Conservation (phyloP, 2,113 vertebrate species). For the Halcyon senegalensis region DNA sequence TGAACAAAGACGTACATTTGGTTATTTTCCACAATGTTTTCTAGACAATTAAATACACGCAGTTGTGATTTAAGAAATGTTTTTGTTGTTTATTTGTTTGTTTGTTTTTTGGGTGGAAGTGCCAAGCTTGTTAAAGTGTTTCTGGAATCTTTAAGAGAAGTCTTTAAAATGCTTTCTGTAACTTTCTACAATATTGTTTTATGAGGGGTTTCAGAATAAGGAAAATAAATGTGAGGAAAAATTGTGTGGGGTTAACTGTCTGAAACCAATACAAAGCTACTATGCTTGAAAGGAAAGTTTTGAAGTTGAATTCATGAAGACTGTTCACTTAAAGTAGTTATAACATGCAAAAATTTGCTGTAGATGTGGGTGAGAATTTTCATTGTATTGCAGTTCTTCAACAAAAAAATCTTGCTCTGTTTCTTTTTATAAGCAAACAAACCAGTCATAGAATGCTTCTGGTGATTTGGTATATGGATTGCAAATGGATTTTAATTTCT, state of each 20-base stretch:
- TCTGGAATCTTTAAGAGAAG: background rate
- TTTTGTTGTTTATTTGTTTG: background rate
- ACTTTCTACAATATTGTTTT: background rate
- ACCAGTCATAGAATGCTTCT: background rate
- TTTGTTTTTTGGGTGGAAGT: background rate
- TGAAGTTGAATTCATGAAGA: background rate
- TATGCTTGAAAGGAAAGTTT: background rate
- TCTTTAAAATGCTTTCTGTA: background rate
- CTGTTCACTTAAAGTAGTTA: background rate
- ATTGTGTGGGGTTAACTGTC: background rate
- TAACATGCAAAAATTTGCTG: background rate
- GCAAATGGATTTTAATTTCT: background rate
- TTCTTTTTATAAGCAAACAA: background rate
- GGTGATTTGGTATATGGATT: background rate
- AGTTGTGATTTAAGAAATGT: background rate
- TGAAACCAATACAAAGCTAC: background rate
- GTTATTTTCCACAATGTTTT: background rate
- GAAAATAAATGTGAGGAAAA: background rate
- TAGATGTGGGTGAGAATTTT: background rate
- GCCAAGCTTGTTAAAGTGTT: background rate
- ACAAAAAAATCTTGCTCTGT: background rate
- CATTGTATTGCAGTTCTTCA: background rate
- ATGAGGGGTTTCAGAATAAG: background rate
- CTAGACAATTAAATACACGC: background rate
- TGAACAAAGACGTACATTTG: background rate